These are phyloP conservation scores for Labeo rohita DNA, from an alignment of 2,113 vertebrate genomes.

Conservation along the genomic window DNA sequence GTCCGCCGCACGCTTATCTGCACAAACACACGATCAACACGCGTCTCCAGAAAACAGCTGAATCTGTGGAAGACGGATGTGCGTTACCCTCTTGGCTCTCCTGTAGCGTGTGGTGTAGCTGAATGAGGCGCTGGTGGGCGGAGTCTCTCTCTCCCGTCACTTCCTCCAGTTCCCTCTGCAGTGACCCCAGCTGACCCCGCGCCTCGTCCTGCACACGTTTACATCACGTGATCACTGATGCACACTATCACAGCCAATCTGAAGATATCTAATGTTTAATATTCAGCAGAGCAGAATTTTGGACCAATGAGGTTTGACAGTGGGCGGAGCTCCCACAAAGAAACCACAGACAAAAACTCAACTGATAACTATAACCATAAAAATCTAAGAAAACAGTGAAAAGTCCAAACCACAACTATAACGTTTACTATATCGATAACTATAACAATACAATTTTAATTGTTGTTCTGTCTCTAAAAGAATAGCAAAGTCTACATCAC, in stretches of 20 bases:
- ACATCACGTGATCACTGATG: background rate
- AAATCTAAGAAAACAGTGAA: too few relatives aligned
- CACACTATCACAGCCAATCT: background rate
- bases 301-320: background rate
- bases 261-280: background rate
- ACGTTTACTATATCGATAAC: too few relatives aligned
- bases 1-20: slow-evolving; percentile 77
- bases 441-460: too few relatives aligned
- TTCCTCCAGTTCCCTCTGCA: slow-evolving; percentile 80
- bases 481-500: too few relatives aligned
- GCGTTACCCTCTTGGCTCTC: slow-evolving; percentile 83
- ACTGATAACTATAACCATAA: too few relatives aligned
- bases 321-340: background rate
- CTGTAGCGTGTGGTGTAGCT: slow-evolving; percentile 81
- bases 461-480: too few relatives aligned
- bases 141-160: slow-evolving; percentile 78
- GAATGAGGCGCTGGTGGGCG: slow-evolving; percentile 69
- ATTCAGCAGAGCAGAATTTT: background rate
- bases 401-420: too few relatives aligned
- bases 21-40: slow-evolving; percentile 12
- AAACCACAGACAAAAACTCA: too few relatives aligned
- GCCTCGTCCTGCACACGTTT: slow-evolving; percentile 81
- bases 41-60: background rate
- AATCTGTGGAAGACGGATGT: background rate
- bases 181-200: slow-evolving; percentile 71